Percentiles rank a stretch among this genome's conserved stretches.
Conservation (phyloP, 2,888 invertebrate species). For the Tipula vernalis region DNA sequence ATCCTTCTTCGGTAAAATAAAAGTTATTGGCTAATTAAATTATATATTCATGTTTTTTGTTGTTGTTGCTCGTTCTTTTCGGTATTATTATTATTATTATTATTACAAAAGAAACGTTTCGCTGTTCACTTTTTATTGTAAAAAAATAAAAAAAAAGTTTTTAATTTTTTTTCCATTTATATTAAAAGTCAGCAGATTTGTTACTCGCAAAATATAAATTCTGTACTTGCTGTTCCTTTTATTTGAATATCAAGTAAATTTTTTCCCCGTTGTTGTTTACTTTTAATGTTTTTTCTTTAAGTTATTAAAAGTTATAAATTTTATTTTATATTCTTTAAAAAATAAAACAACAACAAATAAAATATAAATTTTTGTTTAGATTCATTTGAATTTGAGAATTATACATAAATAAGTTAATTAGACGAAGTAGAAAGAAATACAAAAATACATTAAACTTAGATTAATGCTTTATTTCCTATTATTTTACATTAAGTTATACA, state of each 20-base stretch:
- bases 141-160: not conserved
- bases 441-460: not conserved
- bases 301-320: conserved; percentile 4
- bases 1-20: not conserved
- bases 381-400: not conserved
- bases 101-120: not conserved
- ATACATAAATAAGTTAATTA: not conserved
- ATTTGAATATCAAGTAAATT: not conserved
- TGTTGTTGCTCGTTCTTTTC: not conserved
- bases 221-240: not conserved
- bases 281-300: not conserved
- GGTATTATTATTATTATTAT: not conserved
- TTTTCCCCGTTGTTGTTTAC: not conserved
- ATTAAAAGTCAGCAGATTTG: conserved; percentile 4
- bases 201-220: not conserved
- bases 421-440: not conserved
- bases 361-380: not conserved
- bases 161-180: not conserved
- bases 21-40: conserved; percentile 4
- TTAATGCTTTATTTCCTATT: not conserved
- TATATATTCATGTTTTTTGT: not conserved
- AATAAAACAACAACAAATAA: not conserved
- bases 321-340: not conserved
- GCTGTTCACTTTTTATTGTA: not conserved
- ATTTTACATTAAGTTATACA: not conserved